Conservation (phyloP, 2,113 vertebrate genomes). For the Dipodomys merriami region DNA sequence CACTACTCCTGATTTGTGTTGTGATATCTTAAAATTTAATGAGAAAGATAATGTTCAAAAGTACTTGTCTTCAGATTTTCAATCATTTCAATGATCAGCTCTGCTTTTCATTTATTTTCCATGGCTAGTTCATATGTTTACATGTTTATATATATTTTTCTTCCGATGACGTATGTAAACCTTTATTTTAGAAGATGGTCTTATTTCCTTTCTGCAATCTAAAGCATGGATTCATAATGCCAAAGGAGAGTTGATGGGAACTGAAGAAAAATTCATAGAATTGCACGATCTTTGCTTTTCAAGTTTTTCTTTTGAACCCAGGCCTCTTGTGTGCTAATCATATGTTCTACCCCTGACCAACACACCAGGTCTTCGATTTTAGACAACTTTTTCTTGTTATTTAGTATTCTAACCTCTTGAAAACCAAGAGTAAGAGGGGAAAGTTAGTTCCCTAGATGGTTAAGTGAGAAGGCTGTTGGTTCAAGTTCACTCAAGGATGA, state of each 20-base stretch:
- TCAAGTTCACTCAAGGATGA: not conserved
- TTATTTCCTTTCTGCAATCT: not conserved
- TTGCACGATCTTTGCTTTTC: not conserved
- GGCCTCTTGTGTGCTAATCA: not conserved
- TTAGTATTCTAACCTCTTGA: not conserved
- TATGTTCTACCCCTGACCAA: no score
- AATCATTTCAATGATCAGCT: not conserved
- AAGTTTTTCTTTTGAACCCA: not conserved
- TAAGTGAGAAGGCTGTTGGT: not conserved
- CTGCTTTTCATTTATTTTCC: conserved; percentile 18
- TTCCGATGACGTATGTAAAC: no score
- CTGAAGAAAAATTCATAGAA: not conserved
- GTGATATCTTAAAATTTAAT: not conserved
- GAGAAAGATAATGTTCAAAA: not conserved
- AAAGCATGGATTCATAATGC: not conserved
- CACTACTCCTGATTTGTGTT: not conserved
- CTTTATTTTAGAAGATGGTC: not conserved
- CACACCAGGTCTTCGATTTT: not conserved
- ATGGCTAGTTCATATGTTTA: not conserved
- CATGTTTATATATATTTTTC: not conserved
- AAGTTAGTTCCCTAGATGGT: not conserved
- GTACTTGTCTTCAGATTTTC: not conserved
- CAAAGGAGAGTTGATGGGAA: not conserved
- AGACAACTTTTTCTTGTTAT: not conserved
- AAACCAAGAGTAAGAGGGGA: not conserved